Conservation (phyloP, 1,140 invertebrate species). For the Campoletis sonorensis region DNA sequence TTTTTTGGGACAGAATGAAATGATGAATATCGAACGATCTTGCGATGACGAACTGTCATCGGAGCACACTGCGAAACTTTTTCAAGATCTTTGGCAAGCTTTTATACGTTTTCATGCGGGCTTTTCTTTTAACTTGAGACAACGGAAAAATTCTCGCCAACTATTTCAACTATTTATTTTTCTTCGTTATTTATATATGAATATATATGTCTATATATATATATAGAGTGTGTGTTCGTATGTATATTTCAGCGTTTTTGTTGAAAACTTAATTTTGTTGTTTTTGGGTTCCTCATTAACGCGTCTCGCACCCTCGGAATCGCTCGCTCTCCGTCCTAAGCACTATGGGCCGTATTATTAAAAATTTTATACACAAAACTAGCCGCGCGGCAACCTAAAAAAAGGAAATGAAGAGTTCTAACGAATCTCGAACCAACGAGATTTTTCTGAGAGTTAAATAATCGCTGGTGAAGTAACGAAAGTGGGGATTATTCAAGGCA, state of each 20-base stretch:
- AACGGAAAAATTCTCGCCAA: too few relatives aligned
- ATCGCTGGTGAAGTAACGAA: not conserved
- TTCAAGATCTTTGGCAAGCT: conserved; percentile 36
- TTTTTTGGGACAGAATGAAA: not conserved
- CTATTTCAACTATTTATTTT: not conserved
- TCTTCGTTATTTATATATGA: conserved; percentile 10
- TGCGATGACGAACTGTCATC: not conserved
- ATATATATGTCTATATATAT: not conserved
- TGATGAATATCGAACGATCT: conserved; percentile 1
- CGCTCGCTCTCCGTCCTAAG: conserved; percentile 41
- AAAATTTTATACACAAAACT: conserved; percentile 44
- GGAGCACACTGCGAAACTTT: not conserved
- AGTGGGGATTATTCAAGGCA: conserved; percentile 25
- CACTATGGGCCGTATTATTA: conserved; percentile 57
- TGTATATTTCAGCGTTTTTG: not conserved
- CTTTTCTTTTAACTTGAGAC: too few relatives aligned
- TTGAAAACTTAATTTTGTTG: not conserved
- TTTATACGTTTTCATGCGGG: not conserved
- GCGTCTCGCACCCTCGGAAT: conserved; percentile 4
- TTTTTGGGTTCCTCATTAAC: conserved; percentile 14
- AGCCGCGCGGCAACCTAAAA: conserved; percentile 14
- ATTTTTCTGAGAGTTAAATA: not conserved
- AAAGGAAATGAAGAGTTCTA: not conserved
- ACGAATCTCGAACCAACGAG: not conserved
- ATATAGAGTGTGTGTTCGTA: not conserved